phyloP scores from a whole-genome alignment of 1,140 invertebrate genomes.

The Cylas formicarius region DNA sequence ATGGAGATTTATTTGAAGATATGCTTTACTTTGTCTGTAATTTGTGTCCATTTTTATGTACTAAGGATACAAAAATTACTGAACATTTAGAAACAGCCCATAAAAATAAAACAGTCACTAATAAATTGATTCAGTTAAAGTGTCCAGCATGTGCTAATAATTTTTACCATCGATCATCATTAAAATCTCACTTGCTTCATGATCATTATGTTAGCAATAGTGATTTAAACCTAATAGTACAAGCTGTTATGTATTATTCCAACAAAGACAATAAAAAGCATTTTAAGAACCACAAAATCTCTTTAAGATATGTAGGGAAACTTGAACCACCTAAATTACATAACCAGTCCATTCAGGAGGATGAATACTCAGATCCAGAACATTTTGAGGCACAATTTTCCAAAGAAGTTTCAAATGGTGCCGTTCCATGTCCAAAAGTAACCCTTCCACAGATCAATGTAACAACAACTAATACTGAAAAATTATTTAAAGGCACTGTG shows the following conservation, averaged over 20 bases:
- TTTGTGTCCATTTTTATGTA: constrained; percentile 37
- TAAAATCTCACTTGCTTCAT: constrained; percentile 43
- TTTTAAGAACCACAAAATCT: no score
- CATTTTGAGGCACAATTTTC: no score
- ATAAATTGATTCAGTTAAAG: constrained; percentile 31
- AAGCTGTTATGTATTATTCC: constrained; percentile 30
- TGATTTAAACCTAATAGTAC: constrained; percentile 33
- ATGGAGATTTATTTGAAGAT: constrained; percentile 29
- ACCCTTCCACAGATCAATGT: constrained; percentile 23
- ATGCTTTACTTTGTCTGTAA: constrained; percentile 37
- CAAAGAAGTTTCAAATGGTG: no score
- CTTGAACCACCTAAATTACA: no score
- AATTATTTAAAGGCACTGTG: constrained; percentile 25
- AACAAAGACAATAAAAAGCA: constrained; percentile 29
- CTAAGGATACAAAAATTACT: constrained; percentile 33
- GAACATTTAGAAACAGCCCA: constrained; percentile 36
- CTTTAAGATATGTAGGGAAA: no score
- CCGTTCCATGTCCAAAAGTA: no score
- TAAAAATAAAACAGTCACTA: constrained; percentile 30
- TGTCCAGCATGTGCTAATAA: constrained; percentile 45
- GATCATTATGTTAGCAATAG: constrained; percentile 43
- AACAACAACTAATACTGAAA: constrained; percentile 27
- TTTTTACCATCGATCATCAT: constrained; percentile 42
- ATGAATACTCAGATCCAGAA: no score
- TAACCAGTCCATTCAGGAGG: no score